Conservation (phyloP, 2,113 vertebrate species). For the Suricata suricatta region DNA sequence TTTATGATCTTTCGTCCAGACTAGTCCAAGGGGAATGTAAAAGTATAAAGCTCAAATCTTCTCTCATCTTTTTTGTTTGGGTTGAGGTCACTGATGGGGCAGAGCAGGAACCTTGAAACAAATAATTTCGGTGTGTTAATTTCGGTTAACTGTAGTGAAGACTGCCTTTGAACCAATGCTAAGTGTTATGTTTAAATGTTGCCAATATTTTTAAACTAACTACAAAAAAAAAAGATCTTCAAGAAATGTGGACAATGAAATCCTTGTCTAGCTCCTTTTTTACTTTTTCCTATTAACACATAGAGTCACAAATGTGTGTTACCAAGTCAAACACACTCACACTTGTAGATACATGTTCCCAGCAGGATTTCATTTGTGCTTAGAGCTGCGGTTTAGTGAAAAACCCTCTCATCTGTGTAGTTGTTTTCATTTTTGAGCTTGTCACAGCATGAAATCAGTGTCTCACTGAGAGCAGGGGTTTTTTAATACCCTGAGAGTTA, state of each 20-base stretch:
- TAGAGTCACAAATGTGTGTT: constrained; percentile 48
- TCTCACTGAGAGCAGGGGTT: constrained; percentile 59
- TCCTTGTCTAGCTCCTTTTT: constrained; percentile 63
- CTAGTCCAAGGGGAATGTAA: not conserved
- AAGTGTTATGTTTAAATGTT: constrained; percentile 66
- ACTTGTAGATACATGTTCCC: constrained; percentile 73
- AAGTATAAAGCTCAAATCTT: constrained; percentile 50
- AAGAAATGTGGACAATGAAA: constrained; percentile 65
- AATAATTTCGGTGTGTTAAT: no score
- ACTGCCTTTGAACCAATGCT: constrained; percentile 64
- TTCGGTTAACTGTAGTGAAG: constrained; percentile 26
- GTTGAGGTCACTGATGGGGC: constrained; percentile 63
- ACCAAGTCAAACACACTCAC: constrained; percentile 55
- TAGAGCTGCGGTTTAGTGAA: constrained; percentile 55
- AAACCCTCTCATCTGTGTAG: constrained; percentile 65
- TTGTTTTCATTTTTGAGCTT: constrained; percentile 80
- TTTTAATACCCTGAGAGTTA: not conserved
- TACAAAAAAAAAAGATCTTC: constrained; percentile 39
- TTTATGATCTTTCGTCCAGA: constrained; percentile 58
- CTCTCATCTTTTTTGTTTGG: constrained; percentile 60
- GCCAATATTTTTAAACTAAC: constrained; percentile 63
- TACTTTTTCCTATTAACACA: constrained; percentile 43
- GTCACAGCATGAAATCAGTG: constrained; percentile 69
- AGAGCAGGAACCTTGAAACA: no score
- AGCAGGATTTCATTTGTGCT: constrained; percentile 76